Evolutionary conservation across 2,797 vertebrate species (phyloP).

Genomic region (Antrozous pallidus): DNA sequence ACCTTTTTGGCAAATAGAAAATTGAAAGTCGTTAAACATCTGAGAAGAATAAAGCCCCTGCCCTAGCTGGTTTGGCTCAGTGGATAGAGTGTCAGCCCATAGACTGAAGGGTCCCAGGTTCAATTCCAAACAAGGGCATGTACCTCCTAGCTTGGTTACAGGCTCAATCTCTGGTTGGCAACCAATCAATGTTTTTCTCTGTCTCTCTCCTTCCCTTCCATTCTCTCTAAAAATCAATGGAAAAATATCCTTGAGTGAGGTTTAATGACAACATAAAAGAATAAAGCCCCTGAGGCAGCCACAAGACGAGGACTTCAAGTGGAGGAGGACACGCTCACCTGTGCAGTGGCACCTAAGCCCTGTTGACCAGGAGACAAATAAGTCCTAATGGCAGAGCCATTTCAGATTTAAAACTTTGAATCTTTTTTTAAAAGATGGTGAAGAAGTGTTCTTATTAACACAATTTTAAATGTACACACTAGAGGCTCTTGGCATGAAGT

Average conservation of each 20-base stretch:
- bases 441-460: neutral
- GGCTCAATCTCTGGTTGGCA: too few relatives aligned
- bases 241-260: too few relatives aligned
- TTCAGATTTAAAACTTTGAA: too few relatives aligned
- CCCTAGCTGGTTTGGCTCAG: too few relatives aligned
- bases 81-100: too few relatives aligned
- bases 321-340: neutral
- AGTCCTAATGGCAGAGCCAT: neutral
- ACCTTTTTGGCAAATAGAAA: neutral
- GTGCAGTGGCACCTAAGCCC: neutral
- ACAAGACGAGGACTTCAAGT: neutral
- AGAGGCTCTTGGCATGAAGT: too few relatives aligned
- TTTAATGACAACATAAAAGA: neutral
- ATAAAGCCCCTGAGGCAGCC: neutral
- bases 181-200: too few relatives aligned
- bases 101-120: too few relatives aligned
- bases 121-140: too few relatives aligned
- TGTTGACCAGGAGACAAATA: neutral
- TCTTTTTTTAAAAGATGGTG: neutral
- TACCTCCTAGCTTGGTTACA: too few relatives aligned
- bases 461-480: neutral
- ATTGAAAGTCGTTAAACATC: neutral
- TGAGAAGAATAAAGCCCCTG: neutral
- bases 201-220: too few relatives aligned
- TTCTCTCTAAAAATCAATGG: too few relatives aligned